Percentiles rank a stretch among this genome's conserved stretches.
Conservation (phyloP, 2,113 vertebrate species). For the Chlorodrepanis virens region DNA sequence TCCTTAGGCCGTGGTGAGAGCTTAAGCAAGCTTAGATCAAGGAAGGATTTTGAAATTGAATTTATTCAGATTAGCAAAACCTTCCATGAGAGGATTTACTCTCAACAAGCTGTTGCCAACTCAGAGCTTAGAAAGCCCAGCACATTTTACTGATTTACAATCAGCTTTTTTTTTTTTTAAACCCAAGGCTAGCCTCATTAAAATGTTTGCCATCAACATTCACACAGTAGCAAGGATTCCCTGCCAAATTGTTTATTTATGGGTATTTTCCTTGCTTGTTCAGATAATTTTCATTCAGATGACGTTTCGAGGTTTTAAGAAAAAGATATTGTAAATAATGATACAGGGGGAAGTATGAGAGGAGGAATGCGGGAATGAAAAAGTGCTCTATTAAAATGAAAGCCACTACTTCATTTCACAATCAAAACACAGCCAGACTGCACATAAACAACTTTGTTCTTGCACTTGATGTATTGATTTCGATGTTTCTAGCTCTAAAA, state of each 20-base stretch:
- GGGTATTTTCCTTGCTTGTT: neutral
- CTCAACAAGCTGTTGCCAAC: slow-evolving; percentile 85
- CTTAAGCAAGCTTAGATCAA: slow-evolving; percentile 90
- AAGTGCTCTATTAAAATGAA: neutral
- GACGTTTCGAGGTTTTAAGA: neutral
- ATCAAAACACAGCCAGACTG: neutral
- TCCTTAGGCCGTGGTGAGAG: slow-evolving; percentile 77
- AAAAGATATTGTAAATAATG: neutral
- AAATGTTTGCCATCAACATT: slow-evolving; percentile 19
- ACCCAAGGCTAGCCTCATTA: slow-evolving; percentile 31
- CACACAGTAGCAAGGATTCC: slow-evolving; percentile 4
- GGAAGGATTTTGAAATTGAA: slow-evolving; percentile 90
- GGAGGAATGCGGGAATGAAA: neutral
- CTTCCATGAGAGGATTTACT: slow-evolving; percentile 83
- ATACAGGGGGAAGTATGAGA: neutral
- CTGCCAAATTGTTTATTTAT: slow-evolving; percentile 30
- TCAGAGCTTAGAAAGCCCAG: slow-evolving; percentile 59
- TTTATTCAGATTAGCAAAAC: slow-evolving; percentile 88
- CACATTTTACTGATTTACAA: slow-evolving; percentile 58
- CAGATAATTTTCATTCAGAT: neutral
- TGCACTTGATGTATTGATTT: neutral
- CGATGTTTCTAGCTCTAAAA: neutral
- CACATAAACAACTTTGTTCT: neutral
- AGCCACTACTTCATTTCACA: neutral
- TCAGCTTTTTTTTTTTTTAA: neutral